These are phyloP conservation scores for Tretioscincus oriximinensis DNA, from an alignment of 2,113 vertebrate genomes.

Conservation along the genomic window DNA sequence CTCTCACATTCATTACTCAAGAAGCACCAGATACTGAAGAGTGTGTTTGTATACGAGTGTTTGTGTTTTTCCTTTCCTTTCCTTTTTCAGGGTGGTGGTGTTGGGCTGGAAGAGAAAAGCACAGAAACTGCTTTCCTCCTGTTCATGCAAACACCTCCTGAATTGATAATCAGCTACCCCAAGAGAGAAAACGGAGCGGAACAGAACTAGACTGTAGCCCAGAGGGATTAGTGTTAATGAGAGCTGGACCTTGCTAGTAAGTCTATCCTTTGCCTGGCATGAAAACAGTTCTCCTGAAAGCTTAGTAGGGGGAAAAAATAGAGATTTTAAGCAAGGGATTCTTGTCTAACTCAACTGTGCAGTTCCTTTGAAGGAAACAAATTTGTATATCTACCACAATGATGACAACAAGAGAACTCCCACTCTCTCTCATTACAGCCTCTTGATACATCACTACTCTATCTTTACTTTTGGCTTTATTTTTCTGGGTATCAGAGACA, in stretches of 20 bases:
- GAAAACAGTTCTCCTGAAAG: slow-evolving; percentile 23
- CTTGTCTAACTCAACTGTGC: neutral
- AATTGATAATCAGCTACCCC: slow-evolving; percentile 18
- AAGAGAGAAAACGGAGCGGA: slow-evolving; percentile 17
- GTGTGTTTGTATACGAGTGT: neutral
- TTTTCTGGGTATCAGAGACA: slow-evolving; percentile 24
- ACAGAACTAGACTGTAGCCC: slow-evolving; percentile 39
- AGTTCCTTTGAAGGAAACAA: neutral
- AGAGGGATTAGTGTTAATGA: slow-evolving; percentile 26
- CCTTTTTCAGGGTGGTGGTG: too few relatives aligned
- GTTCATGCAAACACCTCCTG: neutral
- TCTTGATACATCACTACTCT: neutral
- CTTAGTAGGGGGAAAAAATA: slow-evolving; percentile 17
- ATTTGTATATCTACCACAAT: neutral
- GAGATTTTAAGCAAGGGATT: neutral
- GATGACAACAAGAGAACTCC: neutral
- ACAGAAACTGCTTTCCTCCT: neutral
- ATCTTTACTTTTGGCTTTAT: slow-evolving; percentile 35
- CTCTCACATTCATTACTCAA: neutral
- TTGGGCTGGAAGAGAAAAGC: neutral
- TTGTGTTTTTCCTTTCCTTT: neutral
- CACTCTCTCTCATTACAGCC: slow-evolving; percentile 5
- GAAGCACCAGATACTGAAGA: neutral
- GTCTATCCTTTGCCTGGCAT: neutral
- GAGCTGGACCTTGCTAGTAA: slow-evolving; percentile 26